These are phyloP conservation scores for Semicossyphus pulcher DNA, from an alignment of 2,113 vertebrate genomes.

Conservation along the genomic window DNA sequence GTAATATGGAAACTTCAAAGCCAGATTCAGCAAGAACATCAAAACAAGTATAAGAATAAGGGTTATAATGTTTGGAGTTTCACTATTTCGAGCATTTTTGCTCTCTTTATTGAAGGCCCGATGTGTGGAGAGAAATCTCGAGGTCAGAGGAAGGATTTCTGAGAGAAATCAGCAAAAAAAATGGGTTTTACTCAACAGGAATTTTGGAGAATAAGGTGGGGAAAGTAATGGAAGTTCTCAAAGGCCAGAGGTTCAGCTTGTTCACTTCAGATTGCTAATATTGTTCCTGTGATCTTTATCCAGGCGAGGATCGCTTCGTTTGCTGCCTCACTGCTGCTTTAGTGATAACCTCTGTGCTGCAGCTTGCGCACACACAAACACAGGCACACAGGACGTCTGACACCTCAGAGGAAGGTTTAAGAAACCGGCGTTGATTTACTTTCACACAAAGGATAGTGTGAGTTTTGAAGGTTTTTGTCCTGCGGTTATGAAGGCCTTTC, in stretches of 20 bases:
- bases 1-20: neutral
- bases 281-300: conserved; percentile 60
- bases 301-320: conserved; percentile 52
- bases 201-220: conserved; percentile 1
- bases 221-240: conserved; percentile 47
- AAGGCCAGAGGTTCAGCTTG: conserved; percentile 44
- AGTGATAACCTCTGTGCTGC: conserved; percentile 10
- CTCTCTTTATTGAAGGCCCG: neutral
- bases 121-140: neutral
- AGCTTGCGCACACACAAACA: neutral
- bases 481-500: neutral
- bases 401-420: neutral
- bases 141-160: no score
- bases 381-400: neutral
- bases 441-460: neutral
- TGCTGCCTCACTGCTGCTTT: conserved; percentile 51
- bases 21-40: neutral
- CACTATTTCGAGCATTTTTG: neutral
- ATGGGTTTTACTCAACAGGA: neutral
- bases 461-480: neutral
- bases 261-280: conserved; percentile 56
- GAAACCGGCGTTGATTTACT: neutral
- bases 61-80: neutral
- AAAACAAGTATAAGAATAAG: neutral
- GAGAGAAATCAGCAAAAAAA: no score